Base-by-base conservation (phyloP, 2,113 vertebrate species). In the Chlorocebus sabaeus region DNA sequence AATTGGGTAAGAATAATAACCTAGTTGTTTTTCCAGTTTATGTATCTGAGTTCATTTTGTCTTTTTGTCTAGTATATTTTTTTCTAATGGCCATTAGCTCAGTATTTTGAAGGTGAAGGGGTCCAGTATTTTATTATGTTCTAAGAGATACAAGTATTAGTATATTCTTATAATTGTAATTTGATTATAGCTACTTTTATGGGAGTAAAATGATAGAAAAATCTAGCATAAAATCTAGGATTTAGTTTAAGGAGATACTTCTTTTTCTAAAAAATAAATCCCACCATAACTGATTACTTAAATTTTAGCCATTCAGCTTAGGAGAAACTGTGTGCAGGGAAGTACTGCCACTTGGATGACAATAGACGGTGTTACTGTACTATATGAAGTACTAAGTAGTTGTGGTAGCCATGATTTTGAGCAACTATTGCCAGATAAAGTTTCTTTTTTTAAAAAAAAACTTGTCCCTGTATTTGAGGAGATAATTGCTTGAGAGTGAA, bases 181-280 rank as follows among this genome's bases (percentile, higher is more conserved):
- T 95, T 92, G 52, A 92, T 67, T 72, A 13, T 88, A 96, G 45
- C 40, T n/a, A 83, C 67, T 93, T 97, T 82, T 40, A 84, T 59
- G 73, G 22, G 35, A 70, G 13, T 78, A 50, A 92, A 92, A 25
- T 1, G 3, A n/a, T 52, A 84, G 61, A n/a, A 88, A 75, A 90
- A 38, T 48, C 23, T 86, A 45, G 52, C 43, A 64, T 70, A 88
- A 75, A 90, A 43, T 48, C 23, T 86, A 45, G 52, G 38, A 64
- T 70, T 92, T 87, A 79, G 55, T 81, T 70, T 95, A 90, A 95
- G 64, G 84, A 64, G 16, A 6, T 55, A 83, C 4, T 50, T 70
- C 57, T 52, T 93, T 48, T 55, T 35, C 67, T 67, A 81, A 81
- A 40, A 81, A 13, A 0, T 79, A 83, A 82, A 45, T 70, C 64